phyloP scores from a whole-genome alignment of 1,140 invertebrate species.

The Orussus abietinus region DNA sequence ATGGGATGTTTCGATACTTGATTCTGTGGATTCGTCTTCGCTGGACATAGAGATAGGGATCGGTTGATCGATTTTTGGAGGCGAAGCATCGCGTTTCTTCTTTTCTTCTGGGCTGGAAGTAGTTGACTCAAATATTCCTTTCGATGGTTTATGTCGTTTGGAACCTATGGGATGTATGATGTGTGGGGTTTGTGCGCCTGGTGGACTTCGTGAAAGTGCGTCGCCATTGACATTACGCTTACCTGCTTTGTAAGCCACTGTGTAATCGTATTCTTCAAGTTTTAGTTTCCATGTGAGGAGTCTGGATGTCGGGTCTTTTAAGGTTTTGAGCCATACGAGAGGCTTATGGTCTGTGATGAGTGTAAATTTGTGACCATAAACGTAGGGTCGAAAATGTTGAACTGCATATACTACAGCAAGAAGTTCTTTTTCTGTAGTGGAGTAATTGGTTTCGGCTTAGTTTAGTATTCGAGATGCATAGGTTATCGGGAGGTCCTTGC shows the following conservation, averaged over 20 bases:
- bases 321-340: slow-evolving; percentile 40
- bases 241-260: slow-evolving; percentile 46
- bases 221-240: slow-evolving; percentile 41
- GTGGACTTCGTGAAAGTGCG: slow-evolving; percentile 21
- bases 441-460: slow-evolving; percentile 2
- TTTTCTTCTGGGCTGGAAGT: too few species aligned
- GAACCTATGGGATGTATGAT: too few species aligned
- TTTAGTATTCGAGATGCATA: slow-evolving; percentile 14
- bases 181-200: too few species aligned
- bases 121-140: too few species aligned
- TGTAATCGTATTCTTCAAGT: slow-evolving; percentile 50
- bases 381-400: slow-evolving; percentile 45
- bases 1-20: too few species aligned
- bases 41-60: too few species aligned
- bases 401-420: slow-evolving; percentile 41
- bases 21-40: too few species aligned
- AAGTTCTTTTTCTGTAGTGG: slow-evolving; percentile 30
- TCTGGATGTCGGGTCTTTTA: slow-evolving; percentile 48
- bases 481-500: slow-evolving; percentile 21
- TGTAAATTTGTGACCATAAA: slow-evolving; percentile 45
- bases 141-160: too few species aligned
- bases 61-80: too few species aligned
- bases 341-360: slow-evolving; percentile 52
- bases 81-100: too few species aligned
- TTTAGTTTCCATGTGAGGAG: slow-evolving; percentile 53